phyloP scores from a whole-genome alignment of 2,888 invertebrate genomes.

The Epinotia bilunana region DNA sequence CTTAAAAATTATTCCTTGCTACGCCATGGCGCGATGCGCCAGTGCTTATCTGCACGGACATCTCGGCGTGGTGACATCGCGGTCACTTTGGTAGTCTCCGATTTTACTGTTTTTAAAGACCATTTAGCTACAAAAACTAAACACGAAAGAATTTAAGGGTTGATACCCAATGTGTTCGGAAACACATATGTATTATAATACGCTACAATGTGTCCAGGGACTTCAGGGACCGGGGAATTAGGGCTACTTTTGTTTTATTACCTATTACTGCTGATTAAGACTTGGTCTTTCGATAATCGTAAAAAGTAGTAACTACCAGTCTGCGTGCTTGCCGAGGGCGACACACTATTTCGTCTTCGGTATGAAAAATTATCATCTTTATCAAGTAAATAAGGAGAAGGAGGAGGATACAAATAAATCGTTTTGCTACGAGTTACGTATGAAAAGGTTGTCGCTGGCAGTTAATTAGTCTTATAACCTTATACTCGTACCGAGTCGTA shows the following conservation, averaged over 20 bases:
- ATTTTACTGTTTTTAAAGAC: constrained; percentile 23
- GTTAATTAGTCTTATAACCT: background rate
- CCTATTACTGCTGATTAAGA: background rate
- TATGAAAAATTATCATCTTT: background rate
- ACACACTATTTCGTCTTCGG: background rate
- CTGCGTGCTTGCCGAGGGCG: background rate
- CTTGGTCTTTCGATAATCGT: background rate
- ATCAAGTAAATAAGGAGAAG: background rate
- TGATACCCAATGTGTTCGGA: background rate
- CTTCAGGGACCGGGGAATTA: background rate
- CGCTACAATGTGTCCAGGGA: background rate
- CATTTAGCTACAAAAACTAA: background rate
- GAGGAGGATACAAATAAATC: background rate
- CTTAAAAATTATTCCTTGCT: constrained; percentile 66
- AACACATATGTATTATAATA: background rate
- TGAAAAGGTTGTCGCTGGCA: constrained; percentile 16
- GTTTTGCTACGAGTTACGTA: background rate
- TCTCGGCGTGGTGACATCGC: constrained; percentile 47
- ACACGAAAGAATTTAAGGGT: background rate
- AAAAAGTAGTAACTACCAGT: background rate
- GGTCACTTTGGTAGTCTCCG: constrained; percentile 32
- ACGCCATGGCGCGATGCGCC: constrained; percentile 58
- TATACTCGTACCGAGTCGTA: background rate
- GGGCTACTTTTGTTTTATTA: background rate
- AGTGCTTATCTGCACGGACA: constrained; percentile 47